Conservation (phyloP, 2,888 invertebrate species). For the Caenorhabditis sp. region DNA sequence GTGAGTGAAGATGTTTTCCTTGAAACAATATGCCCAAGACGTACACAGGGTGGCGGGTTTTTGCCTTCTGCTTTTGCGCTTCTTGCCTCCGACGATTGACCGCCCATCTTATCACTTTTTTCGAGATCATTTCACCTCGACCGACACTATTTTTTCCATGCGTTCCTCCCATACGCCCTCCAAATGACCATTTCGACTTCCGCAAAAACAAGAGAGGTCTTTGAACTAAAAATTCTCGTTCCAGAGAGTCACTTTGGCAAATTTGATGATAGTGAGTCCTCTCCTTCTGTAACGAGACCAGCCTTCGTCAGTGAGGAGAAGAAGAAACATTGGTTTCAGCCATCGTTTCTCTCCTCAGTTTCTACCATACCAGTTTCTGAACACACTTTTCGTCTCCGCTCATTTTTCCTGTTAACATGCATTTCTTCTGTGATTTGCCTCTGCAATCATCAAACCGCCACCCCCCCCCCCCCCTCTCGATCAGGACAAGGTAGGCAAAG, state of each 20-base stretch:
- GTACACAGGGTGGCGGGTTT: conserved; percentile 40
- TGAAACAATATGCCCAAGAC: conserved; percentile 28
- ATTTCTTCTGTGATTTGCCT: conserved; percentile 40
- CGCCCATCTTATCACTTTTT: conserved; percentile 33
- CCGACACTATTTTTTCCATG: conserved; percentile 2
- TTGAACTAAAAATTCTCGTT: conserved; percentile 30
- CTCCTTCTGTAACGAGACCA: conserved; percentile 56
- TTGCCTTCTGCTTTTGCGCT: conserved; percentile 5
- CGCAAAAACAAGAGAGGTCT: background rate
- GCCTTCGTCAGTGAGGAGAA: conserved; percentile 2
- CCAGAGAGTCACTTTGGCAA: conserved; percentile 45
- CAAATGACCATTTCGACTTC: background rate
- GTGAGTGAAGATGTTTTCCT: conserved; percentile 38
- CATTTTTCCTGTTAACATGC: conserved; percentile 56
- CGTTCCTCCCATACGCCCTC: conserved; percentile 18
- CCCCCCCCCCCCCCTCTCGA: conserved; percentile 33
- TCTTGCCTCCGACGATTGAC: background rate
- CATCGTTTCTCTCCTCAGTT: conserved; percentile 11
- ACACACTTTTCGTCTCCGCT: conserved; percentile 37
- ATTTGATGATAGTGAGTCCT: conserved; percentile 43
- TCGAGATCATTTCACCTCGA: conserved; percentile 32
- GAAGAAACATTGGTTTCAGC: conserved; percentile 61
- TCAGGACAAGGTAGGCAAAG: conserved; percentile 15
- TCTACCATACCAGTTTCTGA: conserved; percentile 53
- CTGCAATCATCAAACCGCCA: conserved; percentile 35